phyloP scores from a whole-genome alignment of 2,888 invertebrate species.

The Apoda limacodes region DNA sequence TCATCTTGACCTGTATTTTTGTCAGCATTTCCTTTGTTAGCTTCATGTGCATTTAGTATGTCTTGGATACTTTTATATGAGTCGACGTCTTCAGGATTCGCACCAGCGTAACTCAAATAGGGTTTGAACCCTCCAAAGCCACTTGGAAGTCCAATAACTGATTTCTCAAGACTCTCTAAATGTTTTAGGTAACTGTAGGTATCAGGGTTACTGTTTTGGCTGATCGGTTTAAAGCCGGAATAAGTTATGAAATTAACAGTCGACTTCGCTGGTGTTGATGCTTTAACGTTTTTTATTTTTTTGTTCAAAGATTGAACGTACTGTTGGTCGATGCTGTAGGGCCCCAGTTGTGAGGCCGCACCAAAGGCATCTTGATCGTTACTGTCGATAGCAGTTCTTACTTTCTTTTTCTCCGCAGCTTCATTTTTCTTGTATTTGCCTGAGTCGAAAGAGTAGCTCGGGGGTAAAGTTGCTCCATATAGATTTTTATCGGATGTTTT shows the following conservation, averaged over 20 bases:
- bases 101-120: slow-evolving; percentile 21
- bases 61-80: slow-evolving; percentile 25
- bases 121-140: slow-evolving; percentile 30
- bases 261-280: slow-evolving; percentile 26
- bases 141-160: no score
- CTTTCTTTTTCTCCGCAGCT: slow-evolving; percentile 39
- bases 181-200: slow-evolving; percentile 49
- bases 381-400: no score
- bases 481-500: slow-evolving; percentile 55
- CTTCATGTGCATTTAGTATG: slow-evolving; percentile 50
- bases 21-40: slow-evolving; percentile 28
- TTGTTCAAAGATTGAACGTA: slow-evolving; percentile 19
- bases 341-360: no score
- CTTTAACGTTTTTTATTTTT: slow-evolving; percentile 26
- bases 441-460: slow-evolving; percentile 25
- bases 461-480: slow-evolving; percentile 40
- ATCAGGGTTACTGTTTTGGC: slow-evolving; percentile 41
- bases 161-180: slow-evolving; percentile 39
- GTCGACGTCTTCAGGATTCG: slow-evolving; percentile 32
- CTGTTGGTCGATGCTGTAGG: slow-evolving; percentile 22
- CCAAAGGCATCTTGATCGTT: not conserved
- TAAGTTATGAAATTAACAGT: slow-evolving; percentile 39
- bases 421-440: slow-evolving; percentile 22
- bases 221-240: slow-evolving; percentile 42
- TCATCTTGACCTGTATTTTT: slow-evolving; percentile 17